phyloP scores from a whole-genome alignment of 2,797 vertebrate species.

The Thamnophis elegans region DNA sequence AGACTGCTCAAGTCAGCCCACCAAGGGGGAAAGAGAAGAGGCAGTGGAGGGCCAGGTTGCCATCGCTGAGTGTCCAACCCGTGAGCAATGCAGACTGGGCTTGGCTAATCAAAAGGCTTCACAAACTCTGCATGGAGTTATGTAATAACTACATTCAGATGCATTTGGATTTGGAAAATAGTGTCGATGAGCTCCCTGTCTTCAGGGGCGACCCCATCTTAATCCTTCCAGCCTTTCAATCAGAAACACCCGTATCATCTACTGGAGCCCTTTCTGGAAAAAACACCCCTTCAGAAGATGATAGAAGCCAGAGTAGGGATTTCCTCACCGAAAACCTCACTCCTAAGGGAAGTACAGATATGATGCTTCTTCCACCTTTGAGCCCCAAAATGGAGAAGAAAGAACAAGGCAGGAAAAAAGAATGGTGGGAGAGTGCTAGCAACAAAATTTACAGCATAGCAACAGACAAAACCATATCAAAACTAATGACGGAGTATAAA shows the following conservation, averaged over 20 bases:
- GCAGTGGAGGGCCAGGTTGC: constrained; percentile 82
- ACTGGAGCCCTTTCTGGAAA: constrained; percentile 81
- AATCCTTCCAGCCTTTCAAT: constrained; percentile 88
- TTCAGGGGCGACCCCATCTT: constrained; percentile 80
- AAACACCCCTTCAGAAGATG: constrained; percentile 88
- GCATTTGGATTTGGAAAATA: constrained; percentile 90
- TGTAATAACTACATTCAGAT: constrained; percentile 96
- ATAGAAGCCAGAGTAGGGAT: constrained; percentile 74
- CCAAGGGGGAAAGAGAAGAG: constrained; percentile 86
- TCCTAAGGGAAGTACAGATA: constrained; percentile 69
- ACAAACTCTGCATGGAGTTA: constrained; percentile 93
- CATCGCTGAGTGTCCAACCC: constrained; percentile 86
- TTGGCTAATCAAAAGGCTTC: constrained; percentile 91
- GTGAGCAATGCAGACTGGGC: constrained; percentile 88
- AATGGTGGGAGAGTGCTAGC: constrained; percentile 96
- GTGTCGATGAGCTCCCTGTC: constrained; percentile 77
- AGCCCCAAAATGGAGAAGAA: constrained; percentile 76
- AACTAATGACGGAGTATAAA: constrained; percentile 95
- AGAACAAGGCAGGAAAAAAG: constrained; percentile 80
- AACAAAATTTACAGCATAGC: constrained; percentile 96
- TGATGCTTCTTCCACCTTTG: constrained; percentile 65
- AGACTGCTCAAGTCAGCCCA: constrained; percentile 95
- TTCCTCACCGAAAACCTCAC: constrained; percentile 61
- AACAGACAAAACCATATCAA: constrained; percentile 89
- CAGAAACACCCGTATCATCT: constrained; percentile 86